phyloP scores from a whole-genome alignment of 1,140 invertebrate genomes.

The Periplaneta americana region DNA sequence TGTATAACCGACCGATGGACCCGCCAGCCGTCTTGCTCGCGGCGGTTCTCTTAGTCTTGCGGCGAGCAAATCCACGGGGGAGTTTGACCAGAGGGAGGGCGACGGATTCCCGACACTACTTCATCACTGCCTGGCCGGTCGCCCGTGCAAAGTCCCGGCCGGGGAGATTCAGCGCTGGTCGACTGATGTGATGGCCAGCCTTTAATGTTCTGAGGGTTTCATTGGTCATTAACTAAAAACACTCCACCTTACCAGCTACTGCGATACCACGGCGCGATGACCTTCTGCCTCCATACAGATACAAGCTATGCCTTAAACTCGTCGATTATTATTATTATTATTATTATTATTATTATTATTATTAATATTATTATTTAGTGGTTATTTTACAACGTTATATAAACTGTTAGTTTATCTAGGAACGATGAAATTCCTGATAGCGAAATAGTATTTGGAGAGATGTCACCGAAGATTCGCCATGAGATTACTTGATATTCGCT shows the following conservation, averaged over 20 bases:
- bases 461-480: too few relatives aligned
- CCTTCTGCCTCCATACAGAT: too few relatives aligned
- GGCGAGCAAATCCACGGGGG: not conserved
- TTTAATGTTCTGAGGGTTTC: not conserved
- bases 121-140: not conserved
- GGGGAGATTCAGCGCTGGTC: not conserved
- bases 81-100: not conserved
- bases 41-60: not conserved
- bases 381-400: too few relatives aligned
- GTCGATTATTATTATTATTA: too few relatives aligned
- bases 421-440: too few relatives aligned
- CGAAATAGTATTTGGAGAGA: too few relatives aligned
- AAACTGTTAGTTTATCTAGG: too few relatives aligned
- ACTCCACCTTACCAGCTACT: not conserved
- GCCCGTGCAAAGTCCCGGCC: not conserved
- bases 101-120: not conserved
- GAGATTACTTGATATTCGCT: too few relatives aligned
- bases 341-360: too few relatives aligned
- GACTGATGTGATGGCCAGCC: not conserved
- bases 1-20: not conserved
- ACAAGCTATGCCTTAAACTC: too few relatives aligned
- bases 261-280: not conserved
- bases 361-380: too few relatives aligned
- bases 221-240: not conserved
- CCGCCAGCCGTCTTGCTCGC: too few relatives aligned